Evolutionary conservation across 2,888 invertebrate genomes (phyloP).

Genomic region (Torymus texanus): DNA sequence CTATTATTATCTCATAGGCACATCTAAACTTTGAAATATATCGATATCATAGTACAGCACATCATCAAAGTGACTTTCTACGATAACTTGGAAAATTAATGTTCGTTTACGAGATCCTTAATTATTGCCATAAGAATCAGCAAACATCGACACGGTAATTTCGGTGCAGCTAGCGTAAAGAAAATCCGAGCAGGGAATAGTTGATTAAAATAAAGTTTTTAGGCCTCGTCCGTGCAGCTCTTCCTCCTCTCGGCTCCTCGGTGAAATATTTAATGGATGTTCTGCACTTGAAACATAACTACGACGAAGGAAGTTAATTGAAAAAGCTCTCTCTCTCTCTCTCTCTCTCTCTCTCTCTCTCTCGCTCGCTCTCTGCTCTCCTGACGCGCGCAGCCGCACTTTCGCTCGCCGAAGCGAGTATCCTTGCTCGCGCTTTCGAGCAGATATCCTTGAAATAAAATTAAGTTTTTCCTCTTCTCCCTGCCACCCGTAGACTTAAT

Average conservation of each 20-base stretch:
- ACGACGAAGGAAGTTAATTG: conserved; percentile 48
- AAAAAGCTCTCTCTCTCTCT: conserved; percentile 45
- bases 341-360: conserved; percentile 7
- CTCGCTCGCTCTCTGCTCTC: not conserved
- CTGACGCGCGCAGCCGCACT: not conserved
- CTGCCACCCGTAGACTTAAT: conserved; percentile 45
- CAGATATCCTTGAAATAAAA: conserved; percentile 45
- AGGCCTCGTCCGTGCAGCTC: not conserved
- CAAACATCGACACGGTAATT: not conserved
- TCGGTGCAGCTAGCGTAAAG: not conserved
- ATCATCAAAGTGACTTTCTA: no score
- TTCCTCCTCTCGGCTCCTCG: no score
- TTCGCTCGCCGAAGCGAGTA: not conserved
- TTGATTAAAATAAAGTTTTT: conserved; percentile 49
- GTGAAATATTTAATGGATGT: conserved; percentile 36
- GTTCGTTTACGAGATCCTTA: no score
- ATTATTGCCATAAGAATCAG: no score
- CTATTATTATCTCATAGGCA: no score
- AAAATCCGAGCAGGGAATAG: conserved; percentile 12
- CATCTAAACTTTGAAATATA: no score
- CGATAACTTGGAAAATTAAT: no score
- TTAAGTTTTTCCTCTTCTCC: conserved; percentile 29
- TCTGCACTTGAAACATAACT: conserved; percentile 49
- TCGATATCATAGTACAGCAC: no score
- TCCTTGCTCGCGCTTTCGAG: conserved; percentile 15